Evolutionary conservation across 2,888 invertebrate species (phyloP).

Genomic region (Rapana venosa): DNA sequence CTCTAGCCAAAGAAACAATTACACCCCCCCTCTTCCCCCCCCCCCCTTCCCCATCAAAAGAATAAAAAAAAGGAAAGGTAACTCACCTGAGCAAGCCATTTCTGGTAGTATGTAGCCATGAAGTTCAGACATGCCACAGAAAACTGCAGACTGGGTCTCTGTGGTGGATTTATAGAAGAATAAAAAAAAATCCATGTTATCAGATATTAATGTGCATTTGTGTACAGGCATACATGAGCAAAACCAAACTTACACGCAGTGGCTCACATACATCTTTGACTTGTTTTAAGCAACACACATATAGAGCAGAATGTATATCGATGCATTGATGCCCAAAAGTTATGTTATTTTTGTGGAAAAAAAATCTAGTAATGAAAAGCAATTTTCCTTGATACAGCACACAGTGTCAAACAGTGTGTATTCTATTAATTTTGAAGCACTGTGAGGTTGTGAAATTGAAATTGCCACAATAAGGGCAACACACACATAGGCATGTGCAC

Average conservation of each 20-base stretch:
- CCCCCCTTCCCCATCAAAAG: too few species aligned
- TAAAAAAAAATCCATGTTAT: not conserved
- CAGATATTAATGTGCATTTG: not conserved
- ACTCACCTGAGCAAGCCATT: conserved; percentile 61
- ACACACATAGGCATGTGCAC: too few species aligned
- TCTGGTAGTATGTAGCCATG: conserved; percentile 65
- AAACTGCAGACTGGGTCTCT: conserved; percentile 64
- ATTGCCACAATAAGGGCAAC: too few species aligned
- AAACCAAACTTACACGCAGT: not conserved
- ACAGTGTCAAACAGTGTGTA: too few species aligned
- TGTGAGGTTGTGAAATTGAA: too few species aligned
- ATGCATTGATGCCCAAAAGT: not conserved
- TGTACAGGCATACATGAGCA: not conserved
- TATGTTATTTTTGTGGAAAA: too few species aligned
- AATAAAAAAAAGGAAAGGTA: not conserved
- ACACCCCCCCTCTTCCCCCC: too few species aligned
- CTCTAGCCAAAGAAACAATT: too few species aligned
- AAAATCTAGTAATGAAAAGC: too few species aligned
- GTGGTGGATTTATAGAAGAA: conserved; percentile 27
- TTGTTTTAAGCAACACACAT: not conserved
- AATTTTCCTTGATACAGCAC: too few species aligned
- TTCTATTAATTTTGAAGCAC: too few species aligned
- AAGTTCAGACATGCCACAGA: conserved; percentile 67
- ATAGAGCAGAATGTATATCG: not conserved
- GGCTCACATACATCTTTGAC: not conserved